These are phyloP conservation scores for Euwallacea similis DNA, from an alignment of 1,140 invertebrate genomes.

Conservation along the genomic window DNA sequence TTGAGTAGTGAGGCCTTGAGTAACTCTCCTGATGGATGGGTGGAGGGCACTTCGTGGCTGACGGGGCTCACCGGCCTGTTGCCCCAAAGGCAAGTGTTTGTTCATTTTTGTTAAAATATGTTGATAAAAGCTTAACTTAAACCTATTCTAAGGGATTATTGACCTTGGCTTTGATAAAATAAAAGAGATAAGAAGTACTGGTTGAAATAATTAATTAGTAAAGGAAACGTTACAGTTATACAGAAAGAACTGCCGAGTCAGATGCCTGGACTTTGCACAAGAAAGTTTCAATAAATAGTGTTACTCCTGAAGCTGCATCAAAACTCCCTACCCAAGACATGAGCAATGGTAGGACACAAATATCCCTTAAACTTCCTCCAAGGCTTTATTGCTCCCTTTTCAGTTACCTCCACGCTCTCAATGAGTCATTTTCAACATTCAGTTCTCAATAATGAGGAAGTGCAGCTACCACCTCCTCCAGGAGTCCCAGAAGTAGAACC, in stretches of 20 bases:
- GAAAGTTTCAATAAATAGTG: slow-evolving; percentile 59
- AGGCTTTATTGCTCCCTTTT: too few species aligned
- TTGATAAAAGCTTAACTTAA: background rate
- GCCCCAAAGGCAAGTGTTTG: slow-evolving; percentile 60
- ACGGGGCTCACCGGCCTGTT: slow-evolving; percentile 78
- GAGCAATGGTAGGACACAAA: background rate
- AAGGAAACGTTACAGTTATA: slow-evolving; percentile 62
- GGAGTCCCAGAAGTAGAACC: slow-evolving; percentile 25
- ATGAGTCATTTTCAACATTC: slow-evolving; percentile 21
- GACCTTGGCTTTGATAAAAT: background rate
- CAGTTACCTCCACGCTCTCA: background rate
- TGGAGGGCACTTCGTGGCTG: slow-evolving; percentile 83
- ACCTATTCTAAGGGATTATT: background rate
- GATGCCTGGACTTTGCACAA: slow-evolving; percentile 88
- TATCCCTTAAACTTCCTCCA: too few species aligned
- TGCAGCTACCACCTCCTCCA: slow-evolving; percentile 17
- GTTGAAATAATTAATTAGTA: too few species aligned
- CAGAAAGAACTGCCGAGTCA: slow-evolving; percentile 79
- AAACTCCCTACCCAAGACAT: slow-evolving; percentile 16
- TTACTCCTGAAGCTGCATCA: slow-evolving; percentile 20
- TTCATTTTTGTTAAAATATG: background rate
- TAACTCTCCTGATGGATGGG: slow-evolving; percentile 81
- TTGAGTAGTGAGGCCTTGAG: slow-evolving; percentile 72
- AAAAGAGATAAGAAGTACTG: too few species aligned
- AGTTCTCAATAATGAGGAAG: slow-evolving; percentile 32